Evolutionary conservation across 2,113 vertebrate genomes (phyloP).

Genomic region (Pheucticus melanocephalus): DNA sequence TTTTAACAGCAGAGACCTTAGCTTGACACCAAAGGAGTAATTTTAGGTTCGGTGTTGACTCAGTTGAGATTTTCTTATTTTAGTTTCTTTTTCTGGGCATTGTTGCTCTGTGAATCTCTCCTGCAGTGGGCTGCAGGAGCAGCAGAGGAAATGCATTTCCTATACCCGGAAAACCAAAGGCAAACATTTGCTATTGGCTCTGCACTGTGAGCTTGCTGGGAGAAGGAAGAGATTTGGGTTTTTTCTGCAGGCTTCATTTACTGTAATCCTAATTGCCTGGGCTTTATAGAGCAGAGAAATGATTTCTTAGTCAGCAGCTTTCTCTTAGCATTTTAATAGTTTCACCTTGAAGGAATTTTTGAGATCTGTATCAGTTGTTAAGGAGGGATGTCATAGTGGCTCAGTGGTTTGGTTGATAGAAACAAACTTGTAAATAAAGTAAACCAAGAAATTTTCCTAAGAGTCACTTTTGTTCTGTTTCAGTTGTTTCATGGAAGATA

Average conservation of each 20-base stretch:
- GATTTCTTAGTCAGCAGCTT: background rate
- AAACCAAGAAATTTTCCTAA: background rate
- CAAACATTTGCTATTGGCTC: background rate
- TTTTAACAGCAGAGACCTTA: background rate
- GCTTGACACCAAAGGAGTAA: background rate
- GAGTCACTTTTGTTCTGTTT: background rate
- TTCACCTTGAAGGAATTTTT: background rate
- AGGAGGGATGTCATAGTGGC: background rate
- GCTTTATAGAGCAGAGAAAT: background rate
- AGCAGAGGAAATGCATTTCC: background rate
- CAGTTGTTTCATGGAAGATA: background rate
- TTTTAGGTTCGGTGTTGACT: background rate
- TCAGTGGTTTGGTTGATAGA: background rate
- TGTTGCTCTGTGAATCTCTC: background rate
- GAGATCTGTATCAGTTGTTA: background rate
- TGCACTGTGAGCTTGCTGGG: background rate
- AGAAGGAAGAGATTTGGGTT: background rate
- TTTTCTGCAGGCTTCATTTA: background rate
- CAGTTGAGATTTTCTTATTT: background rate
- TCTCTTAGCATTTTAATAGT: background rate
- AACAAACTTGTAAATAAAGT: background rate
- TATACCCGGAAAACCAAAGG: background rate
- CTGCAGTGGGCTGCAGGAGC: background rate
- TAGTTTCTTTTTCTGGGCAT: background rate
- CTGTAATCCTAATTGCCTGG: background rate